Evolutionary conservation across 2,113 vertebrate genomes (phyloP).

Genomic region (Machaerirhynchus nigripectus): DNA sequence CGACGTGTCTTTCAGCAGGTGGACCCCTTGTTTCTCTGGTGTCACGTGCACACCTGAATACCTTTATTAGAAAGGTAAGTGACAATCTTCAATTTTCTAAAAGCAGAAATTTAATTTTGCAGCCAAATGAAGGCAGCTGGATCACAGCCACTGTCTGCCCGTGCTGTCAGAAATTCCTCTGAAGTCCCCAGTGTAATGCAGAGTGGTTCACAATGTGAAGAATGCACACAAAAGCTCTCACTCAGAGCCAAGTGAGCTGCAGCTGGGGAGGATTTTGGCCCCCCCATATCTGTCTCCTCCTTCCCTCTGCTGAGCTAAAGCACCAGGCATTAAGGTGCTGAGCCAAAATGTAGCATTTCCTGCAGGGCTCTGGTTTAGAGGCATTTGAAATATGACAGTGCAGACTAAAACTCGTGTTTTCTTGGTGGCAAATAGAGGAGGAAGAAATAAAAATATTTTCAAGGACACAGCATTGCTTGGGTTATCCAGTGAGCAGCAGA

Average conservation of each 20-base stretch:
- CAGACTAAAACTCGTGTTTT: neutral
- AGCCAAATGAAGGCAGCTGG: neutral
- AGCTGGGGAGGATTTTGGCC: neutral
- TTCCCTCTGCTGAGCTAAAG: neutral
- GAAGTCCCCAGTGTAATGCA: neutral
- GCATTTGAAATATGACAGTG: neutral
- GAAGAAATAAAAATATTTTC: neutral
- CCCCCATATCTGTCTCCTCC: neutral
- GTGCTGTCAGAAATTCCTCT: neutral
- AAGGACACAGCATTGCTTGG: neutral
- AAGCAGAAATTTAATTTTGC: neutral
- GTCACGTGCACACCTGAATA: neutral
- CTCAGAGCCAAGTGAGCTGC: neutral
- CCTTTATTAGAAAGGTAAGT: neutral
- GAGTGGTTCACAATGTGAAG: neutral
- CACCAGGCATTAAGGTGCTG: neutral
- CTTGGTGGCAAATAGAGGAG: neutral
- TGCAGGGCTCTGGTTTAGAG: neutral
- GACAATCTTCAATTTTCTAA: neutral
- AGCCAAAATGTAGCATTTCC: neutral
- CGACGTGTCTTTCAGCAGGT: neutral
- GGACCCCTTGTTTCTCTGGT: neutral
- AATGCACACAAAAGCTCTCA: neutral
- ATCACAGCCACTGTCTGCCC: neutral
- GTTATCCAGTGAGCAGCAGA: neutral